These are phyloP conservation scores for Gymnorhina tibicen DNA, from an alignment of 2,113 vertebrate genomes.

Conservation along the genomic window DNA sequence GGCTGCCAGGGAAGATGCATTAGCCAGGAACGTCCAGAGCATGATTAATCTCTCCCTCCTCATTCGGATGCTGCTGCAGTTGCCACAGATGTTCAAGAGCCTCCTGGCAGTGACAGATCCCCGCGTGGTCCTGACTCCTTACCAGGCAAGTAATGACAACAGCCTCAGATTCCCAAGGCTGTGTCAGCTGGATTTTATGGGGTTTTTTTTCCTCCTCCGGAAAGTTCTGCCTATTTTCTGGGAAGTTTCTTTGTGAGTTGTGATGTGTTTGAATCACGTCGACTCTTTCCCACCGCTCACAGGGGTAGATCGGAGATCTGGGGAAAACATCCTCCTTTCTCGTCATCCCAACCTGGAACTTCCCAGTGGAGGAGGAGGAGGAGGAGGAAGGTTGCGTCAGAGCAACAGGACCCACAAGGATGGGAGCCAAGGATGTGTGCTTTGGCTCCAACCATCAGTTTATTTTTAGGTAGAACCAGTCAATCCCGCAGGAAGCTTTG, in stretches of 20 bases:
- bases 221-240: neutral
- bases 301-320: neutral
- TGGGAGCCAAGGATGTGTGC: accelerated
- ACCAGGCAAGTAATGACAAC: slow-evolving; percentile 28
- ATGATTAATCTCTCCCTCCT: slow-evolving; percentile 45
- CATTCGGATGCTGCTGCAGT: slow-evolving; percentile 13
- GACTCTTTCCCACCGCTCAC: neutral
- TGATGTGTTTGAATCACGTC: accelerated
- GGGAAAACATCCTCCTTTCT: neutral
- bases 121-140: slow-evolving; percentile 5
- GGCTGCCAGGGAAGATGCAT: slow-evolving; percentile 31
- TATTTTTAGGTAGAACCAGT: neutral
- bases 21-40: slow-evolving; percentile 6
- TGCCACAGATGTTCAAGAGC: slow-evolving; percentile 62
- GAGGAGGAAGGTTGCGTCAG: neutral
- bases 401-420: neutral
- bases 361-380: neutral
- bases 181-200: neutral
- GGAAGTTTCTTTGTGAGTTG: neutral
- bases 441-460: neutral
- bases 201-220: neutral
- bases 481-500: neutral
- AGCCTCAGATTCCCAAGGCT: neutral
- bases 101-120: slow-evolving; percentile 46
- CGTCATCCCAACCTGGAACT: neutral